A percentile compares a stretch with the other conserved stretches of the same genome.
Conservation (phyloP, 2,797 vertebrate species). For the Glyptemys insculpta region DNA sequence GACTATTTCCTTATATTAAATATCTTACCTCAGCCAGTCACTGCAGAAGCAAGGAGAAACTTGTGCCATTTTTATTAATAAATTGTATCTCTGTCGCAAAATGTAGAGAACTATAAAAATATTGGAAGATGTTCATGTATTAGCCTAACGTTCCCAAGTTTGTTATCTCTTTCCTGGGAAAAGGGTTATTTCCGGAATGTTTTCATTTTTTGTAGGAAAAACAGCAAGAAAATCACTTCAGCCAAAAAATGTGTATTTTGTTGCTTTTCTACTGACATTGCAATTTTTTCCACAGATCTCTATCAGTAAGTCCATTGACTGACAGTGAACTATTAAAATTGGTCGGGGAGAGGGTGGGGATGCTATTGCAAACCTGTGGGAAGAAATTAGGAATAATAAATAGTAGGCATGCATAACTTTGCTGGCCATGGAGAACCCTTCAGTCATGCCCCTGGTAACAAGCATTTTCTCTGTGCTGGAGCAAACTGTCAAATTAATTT, state of each 20-base stretch:
- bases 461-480: not conserved
- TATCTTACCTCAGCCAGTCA: not conserved
- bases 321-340: not conserved
- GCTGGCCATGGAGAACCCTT: not conserved
- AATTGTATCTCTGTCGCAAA: not conserved
- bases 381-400: not conserved
- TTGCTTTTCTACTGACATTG: not conserved
- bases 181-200: not conserved
- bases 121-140: not conserved
- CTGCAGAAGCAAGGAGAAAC: not conserved
- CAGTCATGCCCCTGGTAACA: rapidly evolving
- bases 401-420: not conserved
- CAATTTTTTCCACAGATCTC: rapidly evolving
- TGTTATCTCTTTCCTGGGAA: not conserved
- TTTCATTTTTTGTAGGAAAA: not conserved
- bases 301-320: not conserved
- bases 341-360: not conserved
- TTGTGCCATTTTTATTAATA: not conserved
- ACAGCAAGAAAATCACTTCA: not conserved
- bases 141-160: not conserved
- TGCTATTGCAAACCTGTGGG: not conserved
- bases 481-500: not conserved
- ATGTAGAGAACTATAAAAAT: not conserved
- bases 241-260: not conserved
- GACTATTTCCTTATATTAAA: not conserved